Conservation (phyloP, 2,113 vertebrate species). For the Scomber colias region DNA sequence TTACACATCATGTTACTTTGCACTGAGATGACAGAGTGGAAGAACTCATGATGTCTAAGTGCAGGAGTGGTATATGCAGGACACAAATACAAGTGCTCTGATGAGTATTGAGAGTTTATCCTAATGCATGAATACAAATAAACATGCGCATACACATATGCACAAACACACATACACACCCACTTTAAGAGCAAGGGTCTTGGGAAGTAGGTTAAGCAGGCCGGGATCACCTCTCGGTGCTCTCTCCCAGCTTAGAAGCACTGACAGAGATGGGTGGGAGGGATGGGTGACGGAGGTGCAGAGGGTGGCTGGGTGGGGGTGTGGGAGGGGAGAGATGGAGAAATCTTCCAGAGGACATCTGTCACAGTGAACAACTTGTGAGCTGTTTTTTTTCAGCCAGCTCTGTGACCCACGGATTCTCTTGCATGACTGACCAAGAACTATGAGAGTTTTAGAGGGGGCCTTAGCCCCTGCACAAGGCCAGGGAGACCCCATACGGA, state of each 20-base stretch:
- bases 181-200: constrained; percentile 67
- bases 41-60: constrained; percentile 18
- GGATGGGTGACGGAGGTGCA: constrained; percentile 58
- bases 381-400: constrained; percentile 72
- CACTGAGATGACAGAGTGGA: background rate
- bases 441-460: constrained; percentile 66
- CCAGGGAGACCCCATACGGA: constrained; percentile 59
- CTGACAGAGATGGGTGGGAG: constrained; percentile 45
- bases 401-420: constrained; percentile 72
- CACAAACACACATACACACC: constrained; percentile 26
- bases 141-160: constrained; percentile 1
- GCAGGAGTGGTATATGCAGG: background rate
- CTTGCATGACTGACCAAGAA: constrained; percentile 76
- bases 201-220: constrained; percentile 82
- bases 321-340: constrained; percentile 41
- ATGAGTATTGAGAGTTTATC: constrained; percentile 41
- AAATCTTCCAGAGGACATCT: constrained; percentile 78
- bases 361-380: constrained; percentile 75
- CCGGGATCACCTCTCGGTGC: constrained; percentile 65
- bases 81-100: background rate
- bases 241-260: constrained; percentile 68
- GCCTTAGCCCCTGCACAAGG: constrained; percentile 48
- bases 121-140: constrained; percentile 41
- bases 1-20: background rate
- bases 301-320: constrained; percentile 16